Base-by-base conservation (phyloP, 2,113 vertebrate genomes). In the Triplophysa siluroides region DNA sequence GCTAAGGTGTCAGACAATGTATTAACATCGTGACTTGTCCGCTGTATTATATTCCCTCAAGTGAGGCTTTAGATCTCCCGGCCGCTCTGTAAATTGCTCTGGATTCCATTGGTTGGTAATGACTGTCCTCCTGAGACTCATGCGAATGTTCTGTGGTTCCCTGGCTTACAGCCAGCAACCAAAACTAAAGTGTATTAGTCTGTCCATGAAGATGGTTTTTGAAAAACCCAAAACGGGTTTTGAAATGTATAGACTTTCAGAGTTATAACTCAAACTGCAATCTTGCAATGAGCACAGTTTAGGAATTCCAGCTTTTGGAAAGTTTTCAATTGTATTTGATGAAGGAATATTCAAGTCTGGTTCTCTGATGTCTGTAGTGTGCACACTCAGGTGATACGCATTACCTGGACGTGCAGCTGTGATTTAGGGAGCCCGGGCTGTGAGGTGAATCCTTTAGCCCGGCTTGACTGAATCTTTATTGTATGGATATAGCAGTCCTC, bases 371-470 rank as follows among this genome's bases (percentile, higher is more conserved):
- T 21, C 66, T 73, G 66, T 66, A 65, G 67, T 61, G 19, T 61
- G 63, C 5, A 33, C 12, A 54, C 9, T 71, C 47, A 56, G 45
- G 64, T 58, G 50, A 56, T 21, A 41, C 70, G 69, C n/a, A 26
- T 73, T 78, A 79, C 50, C 65, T 71, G 67, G 52, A 67, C 71
- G 69, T 66, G 65, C 64, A 64, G 58, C 47, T 26, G 14, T 79
- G 69, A 84, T 84, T 79, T 84, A 81, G 62, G 56, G 76, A 74
- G 47, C 33, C 45, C 43, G n/a, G 75, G 80, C 64, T 69, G 52
- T 81, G 76, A 69, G 79, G 54, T 73, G 75, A 71, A 77, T n/a
- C 45, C 58, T 18, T 65, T 71, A 79, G 70, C 71, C 41, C 38
- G 33, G 69, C 72, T 69, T 61, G 50, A 54, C 64, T 69, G 70